These are phyloP conservation scores for Lepidocyrtinus sp. DNA, from an alignment of 2,888 invertebrate genomes.

Conservation along the genomic window DNA sequence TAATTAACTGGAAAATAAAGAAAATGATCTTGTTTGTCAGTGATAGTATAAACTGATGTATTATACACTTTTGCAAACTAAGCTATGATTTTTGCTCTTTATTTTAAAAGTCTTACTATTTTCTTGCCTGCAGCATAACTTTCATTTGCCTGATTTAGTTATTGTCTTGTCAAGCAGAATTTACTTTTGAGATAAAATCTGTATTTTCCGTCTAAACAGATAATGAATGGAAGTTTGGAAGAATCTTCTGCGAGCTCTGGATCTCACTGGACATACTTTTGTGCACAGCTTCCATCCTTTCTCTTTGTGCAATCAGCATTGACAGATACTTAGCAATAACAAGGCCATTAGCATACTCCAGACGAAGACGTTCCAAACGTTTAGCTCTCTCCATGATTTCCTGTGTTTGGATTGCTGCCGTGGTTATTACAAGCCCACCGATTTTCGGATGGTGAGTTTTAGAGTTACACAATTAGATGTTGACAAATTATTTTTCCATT, in stretches of 20 bases:
- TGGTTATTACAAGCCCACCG: constrained; percentile 94
- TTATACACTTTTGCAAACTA: no score
- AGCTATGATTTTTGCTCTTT: no score
- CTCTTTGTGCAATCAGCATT: constrained; percentile 89
- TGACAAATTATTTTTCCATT: constrained; percentile 6
- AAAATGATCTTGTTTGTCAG: no score
- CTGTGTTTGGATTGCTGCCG: constrained; percentile 91
- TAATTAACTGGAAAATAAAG: no score
- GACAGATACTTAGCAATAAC: constrained; percentile 95
- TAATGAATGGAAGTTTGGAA: constrained; percentile 86
- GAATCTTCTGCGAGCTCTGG: constrained; percentile 92
- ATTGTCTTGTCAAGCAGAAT: no score
- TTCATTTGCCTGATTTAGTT: no score
- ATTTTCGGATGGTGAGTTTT: constrained; percentile 87
- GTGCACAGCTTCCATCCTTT: constrained; percentile 81
- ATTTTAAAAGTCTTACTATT: no score
- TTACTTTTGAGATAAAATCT: no score
- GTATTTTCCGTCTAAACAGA: no score
- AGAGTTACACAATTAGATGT: no score
- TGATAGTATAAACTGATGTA: no score
- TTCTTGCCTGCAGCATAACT: no score
- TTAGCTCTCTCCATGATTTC: constrained; percentile 89
- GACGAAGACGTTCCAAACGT: constrained; percentile 87
- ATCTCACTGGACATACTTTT: constrained; percentile 93
- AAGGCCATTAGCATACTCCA: constrained; percentile 91